phyloP scores from a whole-genome alignment of 1,140 invertebrate genomes.

The Doryteuthis pealeii region DNA sequence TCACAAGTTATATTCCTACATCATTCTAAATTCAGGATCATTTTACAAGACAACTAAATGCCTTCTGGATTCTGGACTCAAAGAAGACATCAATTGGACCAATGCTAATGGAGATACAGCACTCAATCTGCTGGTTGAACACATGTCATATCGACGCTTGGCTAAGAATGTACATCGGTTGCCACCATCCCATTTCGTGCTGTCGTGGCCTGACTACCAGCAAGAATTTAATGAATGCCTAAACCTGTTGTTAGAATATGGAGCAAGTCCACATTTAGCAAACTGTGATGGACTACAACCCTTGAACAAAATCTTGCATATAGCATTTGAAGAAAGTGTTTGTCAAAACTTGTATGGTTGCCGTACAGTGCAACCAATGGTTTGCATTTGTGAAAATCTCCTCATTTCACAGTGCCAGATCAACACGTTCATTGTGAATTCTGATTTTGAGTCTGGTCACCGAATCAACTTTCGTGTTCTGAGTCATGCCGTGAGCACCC shows the following conservation, averaged over 20 bases:
- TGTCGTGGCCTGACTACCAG: constrained; percentile 49
- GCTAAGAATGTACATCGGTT: constrained; percentile 26
- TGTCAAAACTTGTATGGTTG: constrained; percentile 7
- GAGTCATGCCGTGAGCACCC: constrained; percentile 34
- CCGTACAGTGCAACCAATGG: neutral
- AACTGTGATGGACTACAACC: constrained; percentile 43
- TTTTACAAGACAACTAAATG: constrained; percentile 53
- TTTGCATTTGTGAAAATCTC: neutral
- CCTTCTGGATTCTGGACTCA: constrained; percentile 52
- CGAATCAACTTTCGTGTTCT: constrained; percentile 43
- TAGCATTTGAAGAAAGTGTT: constrained; percentile 42
- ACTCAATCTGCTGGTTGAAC: constrained; percentile 49
- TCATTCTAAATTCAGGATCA: constrained; percentile 48
- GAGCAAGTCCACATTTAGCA: constrained; percentile 45
- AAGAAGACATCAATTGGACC: constrained; percentile 48
- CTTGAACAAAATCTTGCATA: constrained; percentile 49
- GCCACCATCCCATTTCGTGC: constrained; percentile 14
- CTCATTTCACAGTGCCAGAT: too few species aligned
- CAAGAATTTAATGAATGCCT: constrained; percentile 46
- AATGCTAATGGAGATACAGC: constrained; percentile 49
- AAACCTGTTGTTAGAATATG: constrained; percentile 45
- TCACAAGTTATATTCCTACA: constrained; percentile 50
- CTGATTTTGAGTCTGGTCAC: constrained; percentile 27
- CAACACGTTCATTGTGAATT: neutral
- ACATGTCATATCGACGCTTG: constrained; percentile 49